phyloP scores from a whole-genome alignment of 2,113 vertebrate species.

The Salvelinus alpinus region DNA sequence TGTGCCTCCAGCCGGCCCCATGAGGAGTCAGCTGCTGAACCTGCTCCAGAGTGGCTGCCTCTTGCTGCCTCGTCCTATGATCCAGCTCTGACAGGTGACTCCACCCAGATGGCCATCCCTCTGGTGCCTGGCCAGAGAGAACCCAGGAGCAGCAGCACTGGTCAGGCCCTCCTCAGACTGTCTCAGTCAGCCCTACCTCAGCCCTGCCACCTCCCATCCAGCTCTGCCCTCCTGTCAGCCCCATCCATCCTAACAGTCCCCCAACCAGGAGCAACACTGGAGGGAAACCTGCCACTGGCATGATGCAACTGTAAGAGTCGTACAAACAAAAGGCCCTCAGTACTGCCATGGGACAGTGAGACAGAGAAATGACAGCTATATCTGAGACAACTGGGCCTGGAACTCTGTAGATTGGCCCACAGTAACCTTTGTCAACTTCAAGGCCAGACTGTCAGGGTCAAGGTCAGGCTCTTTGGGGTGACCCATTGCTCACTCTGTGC shows the following conservation, averaged over 20 bases:
- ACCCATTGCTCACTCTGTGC: background rate
- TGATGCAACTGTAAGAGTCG: conserved; percentile 56
- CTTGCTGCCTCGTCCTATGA: conserved; percentile 62
- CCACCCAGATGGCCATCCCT: conserved; percentile 28
- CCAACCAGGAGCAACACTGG: conserved; percentile 11
- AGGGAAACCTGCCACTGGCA: conserved; percentile 1
- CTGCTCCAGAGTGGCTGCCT: conserved; percentile 48
- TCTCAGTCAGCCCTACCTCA: conserved; percentile 49
- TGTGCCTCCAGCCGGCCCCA: conserved; percentile 30
- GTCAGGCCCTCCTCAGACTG: conserved; percentile 40
- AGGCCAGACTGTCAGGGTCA: conserved; percentile 52
- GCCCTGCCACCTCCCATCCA: conserved; percentile 36
- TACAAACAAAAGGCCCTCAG: conserved; percentile 57
- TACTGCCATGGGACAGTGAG: conserved; percentile 47
- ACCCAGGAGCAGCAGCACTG: conserved; percentile 44
- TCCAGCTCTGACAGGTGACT: conserved; percentile 72
- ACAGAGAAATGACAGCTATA: conserved; percentile 60
- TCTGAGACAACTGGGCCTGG: conserved; percentile 27
- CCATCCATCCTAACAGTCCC: conserved; percentile 46
- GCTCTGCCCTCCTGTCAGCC: conserved; percentile 50
- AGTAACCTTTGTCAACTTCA: conserved; percentile 42
- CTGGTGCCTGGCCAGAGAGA: conserved; percentile 46
- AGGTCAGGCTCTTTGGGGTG: background rate
- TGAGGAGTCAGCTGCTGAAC: conserved; percentile 53
- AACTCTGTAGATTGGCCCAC: conserved; percentile 40